phyloP scores from a whole-genome alignment of 2,888 invertebrate species.

The Invenusta paracnida region DNA sequence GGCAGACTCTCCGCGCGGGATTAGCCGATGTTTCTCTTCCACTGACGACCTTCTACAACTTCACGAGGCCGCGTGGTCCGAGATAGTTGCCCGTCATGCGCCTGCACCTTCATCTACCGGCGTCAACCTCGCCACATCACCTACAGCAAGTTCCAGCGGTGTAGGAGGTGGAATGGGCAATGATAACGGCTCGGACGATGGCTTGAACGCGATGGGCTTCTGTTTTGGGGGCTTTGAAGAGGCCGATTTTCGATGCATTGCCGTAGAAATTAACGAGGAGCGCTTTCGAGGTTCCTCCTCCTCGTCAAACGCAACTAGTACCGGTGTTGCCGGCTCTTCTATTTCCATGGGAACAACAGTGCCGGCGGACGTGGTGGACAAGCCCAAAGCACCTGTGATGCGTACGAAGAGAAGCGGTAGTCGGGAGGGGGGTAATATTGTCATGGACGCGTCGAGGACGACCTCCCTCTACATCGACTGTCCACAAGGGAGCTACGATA shows the following conservation, averaged over 20 bases:
- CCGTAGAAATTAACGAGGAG: slow-evolving; percentile 35
- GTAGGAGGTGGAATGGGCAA: background rate
- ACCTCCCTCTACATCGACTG: slow-evolving; percentile 31
- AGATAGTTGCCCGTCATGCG: background rate
- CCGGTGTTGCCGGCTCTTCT: background rate
- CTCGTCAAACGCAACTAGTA: background rate
- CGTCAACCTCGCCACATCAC: background rate
- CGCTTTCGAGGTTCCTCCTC: background rate
- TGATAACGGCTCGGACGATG: background rate
- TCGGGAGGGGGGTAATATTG: background rate
- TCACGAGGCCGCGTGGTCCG: background rate
- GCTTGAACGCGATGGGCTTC: background rate
- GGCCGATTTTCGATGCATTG: slow-evolving; percentile 29
- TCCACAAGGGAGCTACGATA: slow-evolving; percentile 1
- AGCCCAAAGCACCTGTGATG: background rate
- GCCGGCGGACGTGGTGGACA: background rate
- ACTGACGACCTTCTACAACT: slow-evolving; percentile 8
- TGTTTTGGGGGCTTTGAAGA: background rate
- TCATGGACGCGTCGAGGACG: background rate
- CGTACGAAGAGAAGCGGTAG: no score
- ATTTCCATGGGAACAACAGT: background rate
- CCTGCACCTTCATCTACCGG: background rate
- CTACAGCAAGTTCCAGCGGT: background rate
- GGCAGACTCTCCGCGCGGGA: background rate
- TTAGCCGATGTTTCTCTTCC: background rate